Evolutionary conservation across 2,797 vertebrate species (phyloP), one percentile per base, ranked within the genome.

Genomic region (Kryptopterus vitreolus): DNA sequence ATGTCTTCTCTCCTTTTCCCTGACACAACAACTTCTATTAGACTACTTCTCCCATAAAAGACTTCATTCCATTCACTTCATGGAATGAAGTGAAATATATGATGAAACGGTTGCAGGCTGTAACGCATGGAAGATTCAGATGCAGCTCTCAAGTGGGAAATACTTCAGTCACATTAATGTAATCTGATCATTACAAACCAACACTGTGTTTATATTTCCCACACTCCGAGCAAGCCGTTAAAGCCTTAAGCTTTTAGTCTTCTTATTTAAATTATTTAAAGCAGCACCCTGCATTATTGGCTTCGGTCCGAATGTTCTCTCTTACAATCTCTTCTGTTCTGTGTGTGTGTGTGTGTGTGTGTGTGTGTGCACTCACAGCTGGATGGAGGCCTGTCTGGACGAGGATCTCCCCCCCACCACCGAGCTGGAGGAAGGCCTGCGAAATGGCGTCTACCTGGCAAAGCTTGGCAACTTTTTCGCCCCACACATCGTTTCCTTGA

Each of bases 381-480:
- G 98, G 98, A 99, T 99, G 93, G 98, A 99, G 89, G 98, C 97
- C 0, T 99, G 98, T 87, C 91, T 99, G 31, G 95, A 95, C 20
- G 98, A 99, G 88, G 97, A 98, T 52, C 81, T 99, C 63, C 98
- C 98, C 0, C 95, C 96, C 48, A 99, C 98, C 58, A 99, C 98
- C 0, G 98, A 99, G 84, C 92, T 99, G 82, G 98, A 99, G 87
- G 98, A 99, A 85, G 97, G 98, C 1, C 87, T 99, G 57, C 92
- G 98, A 77, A 99, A 99, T 1, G 98, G 98, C 2, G 98, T 99
- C 62, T 98, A 98, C 81, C 90, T 99, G 74, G 98, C 98, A 88
- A 99, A 99, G 84, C 94, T 99, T 18, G 98, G 98, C 59, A 96
- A 99, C 90, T 99, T 99, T 90, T 99, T 99, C 50, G 96, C 96